A percentile compares a stretch with the other conserved stretches of the same genome.
Evolutionary conservation across 30 jellyfish, hydroid and myxozoan genomes (phyloP).

Genomic region (Hydra vulgaris): DNA sequence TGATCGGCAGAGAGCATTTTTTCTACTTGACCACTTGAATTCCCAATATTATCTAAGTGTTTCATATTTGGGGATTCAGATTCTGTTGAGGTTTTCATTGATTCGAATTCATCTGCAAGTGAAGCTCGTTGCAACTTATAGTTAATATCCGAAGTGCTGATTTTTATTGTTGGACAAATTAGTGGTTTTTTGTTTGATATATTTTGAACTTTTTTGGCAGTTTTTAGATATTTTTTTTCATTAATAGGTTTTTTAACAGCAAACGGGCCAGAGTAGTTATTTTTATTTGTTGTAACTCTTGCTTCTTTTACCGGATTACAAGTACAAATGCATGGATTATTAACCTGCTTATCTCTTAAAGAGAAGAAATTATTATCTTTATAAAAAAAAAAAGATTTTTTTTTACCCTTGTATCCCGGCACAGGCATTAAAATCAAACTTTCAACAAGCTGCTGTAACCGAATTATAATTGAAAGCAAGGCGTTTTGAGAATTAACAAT

Average conservation of each 20-base stretch:
- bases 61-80: not conserved
- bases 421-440: not conserved
- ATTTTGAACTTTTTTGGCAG: too few species aligned
- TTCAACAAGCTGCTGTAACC: not conserved
- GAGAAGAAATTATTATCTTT: not conserved
- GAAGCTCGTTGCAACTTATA: not conserved
- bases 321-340: not conserved
- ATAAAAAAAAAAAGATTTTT: not conserved
- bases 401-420: not conserved
- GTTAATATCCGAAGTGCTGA: not conserved
- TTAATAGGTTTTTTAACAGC: not conserved
- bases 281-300: not conserved
- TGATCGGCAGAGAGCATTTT: not conserved
- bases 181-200: not conserved
- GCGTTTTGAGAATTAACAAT: not conserved
- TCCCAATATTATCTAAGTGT: not conserved
- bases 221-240: too few species aligned
- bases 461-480: not conserved
- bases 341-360: not conserved
- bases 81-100: not conserved
- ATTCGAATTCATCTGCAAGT: not conserved
- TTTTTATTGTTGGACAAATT: not conserved
- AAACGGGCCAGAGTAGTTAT: not conserved
- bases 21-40: not conserved
- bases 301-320: not conserved